phyloP scores from a whole-genome alignment of 2,797 vertebrate species.

The Falco rusticolus region DNA sequence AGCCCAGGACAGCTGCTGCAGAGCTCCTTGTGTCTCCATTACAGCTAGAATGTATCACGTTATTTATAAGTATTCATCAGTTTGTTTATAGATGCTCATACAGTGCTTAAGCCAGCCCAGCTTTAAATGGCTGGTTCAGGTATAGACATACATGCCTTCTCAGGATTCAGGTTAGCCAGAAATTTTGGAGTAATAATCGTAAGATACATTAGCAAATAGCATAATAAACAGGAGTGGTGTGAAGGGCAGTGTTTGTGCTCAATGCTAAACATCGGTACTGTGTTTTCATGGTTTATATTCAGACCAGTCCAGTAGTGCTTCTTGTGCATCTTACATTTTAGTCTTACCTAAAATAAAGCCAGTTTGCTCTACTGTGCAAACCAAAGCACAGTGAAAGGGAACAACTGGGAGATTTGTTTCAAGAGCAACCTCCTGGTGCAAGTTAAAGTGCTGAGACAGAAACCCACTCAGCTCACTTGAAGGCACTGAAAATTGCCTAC shows the following conservation, averaged over 20 bases:
- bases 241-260: not conserved
- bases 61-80: not conserved
- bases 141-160: not conserved
- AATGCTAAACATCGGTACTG: not conserved
- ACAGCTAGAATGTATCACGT: not conserved
- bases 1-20: not conserved
- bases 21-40: not conserved
- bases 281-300: not conserved
- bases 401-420: not conserved
- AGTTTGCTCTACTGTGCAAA: not conserved
- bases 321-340: not conserved
- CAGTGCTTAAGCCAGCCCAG: not conserved
- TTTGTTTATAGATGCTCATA: not conserved
- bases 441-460: not conserved
- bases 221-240: not conserved
- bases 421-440: not conserved
- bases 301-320: not conserved
- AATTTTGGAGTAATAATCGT: not conserved
- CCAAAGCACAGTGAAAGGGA: not conserved
- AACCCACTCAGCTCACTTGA: not conserved
- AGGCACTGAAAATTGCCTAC: not conserved
- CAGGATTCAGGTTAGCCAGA: not conserved
- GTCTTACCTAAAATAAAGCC: not conserved
- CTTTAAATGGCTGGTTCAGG: not conserved
- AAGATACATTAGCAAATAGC: not conserved